A percentile compares a stretch with the other conserved stretches of the same genome.
Evolutionary conservation across 2,888 invertebrate genomes (phyloP).

Genomic region (Gymnocheta viridis): DNA sequence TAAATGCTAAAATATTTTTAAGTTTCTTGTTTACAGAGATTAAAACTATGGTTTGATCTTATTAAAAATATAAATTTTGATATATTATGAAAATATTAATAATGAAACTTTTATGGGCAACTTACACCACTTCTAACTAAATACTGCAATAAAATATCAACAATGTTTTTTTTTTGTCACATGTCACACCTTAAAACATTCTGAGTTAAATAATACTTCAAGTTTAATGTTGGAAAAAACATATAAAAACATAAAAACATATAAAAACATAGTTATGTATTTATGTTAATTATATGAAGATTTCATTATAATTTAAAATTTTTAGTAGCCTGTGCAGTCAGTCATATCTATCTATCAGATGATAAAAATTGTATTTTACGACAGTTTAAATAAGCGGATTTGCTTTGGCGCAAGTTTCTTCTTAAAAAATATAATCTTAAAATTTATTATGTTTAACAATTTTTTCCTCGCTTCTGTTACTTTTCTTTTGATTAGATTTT

Average conservation of each 20-base stretch:
- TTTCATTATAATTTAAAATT: slow-evolving; percentile 5
- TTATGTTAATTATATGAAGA: not conserved
- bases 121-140: not conserved
- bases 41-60: not conserved
- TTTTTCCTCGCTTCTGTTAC: not conserved
- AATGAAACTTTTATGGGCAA: not conserved
- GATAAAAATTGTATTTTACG: slow-evolving; percentile 4
- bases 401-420: too few relatives aligned
- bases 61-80: not conserved
- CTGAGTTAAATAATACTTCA: not conserved
- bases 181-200: not conserved
- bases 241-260: too few relatives aligned
- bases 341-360: not conserved
- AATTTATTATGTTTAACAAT: not conserved
- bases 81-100: not conserved
- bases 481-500: not conserved
- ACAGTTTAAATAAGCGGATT: not conserved
- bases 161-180: not conserved
- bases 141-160: not conserved
- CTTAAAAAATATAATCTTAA: not conserved
- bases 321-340: not conserved
- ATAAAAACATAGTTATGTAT: not conserved
- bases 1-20: not conserved
- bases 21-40: not conserved
- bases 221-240: not conserved